Percentiles rank a stretch among this genome's conserved stretches.
phyloP scores from a whole-genome alignment of 2,113 vertebrate species.

The Sturnus vulgaris region DNA sequence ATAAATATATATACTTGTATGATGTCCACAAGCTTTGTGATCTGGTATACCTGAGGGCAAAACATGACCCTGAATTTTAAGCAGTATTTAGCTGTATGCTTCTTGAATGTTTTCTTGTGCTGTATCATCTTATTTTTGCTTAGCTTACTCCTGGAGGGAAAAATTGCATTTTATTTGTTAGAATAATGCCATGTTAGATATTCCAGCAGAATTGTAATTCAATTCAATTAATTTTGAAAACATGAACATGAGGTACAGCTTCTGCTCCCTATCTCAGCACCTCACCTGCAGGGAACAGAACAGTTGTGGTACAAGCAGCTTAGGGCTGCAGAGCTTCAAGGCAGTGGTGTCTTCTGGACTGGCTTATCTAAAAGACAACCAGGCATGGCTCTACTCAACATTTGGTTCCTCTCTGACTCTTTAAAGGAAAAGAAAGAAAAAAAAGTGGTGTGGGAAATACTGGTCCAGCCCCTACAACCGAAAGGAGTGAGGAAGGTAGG shows the following conservation, averaged over 20 bases:
- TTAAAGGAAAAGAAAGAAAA: not conserved
- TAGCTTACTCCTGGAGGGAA: not conserved
- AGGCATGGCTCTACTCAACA: not conserved
- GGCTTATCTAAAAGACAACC: not conserved
- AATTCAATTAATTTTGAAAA: not conserved
- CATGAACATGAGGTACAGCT: rapidly evolving
- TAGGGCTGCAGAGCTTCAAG: not conserved
- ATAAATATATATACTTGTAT: not conserved
- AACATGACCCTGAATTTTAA: not conserved
- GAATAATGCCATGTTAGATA: not conserved
- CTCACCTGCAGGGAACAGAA: not conserved
- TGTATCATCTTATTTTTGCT: not conserved
- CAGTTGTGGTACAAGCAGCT: not conserved
- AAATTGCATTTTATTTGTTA: not conserved
- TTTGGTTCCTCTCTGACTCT: not conserved
- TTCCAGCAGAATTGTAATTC: not conserved
- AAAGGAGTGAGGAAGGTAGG: not conserved
- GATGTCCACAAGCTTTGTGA: not conserved
- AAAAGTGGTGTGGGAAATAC: not conserved
- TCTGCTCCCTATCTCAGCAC: not conserved
- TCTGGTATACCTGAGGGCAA: not conserved
- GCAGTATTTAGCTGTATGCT: not conserved
- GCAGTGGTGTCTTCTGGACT: not conserved
- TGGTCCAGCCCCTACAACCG: rapidly evolving
- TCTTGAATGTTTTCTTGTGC: not conserved